Evolutionary conservation across 1,140 invertebrate genomes (phyloP), one percentile per base, ranked within the genome.

Genomic region (Magallana ariakensis): DNA sequence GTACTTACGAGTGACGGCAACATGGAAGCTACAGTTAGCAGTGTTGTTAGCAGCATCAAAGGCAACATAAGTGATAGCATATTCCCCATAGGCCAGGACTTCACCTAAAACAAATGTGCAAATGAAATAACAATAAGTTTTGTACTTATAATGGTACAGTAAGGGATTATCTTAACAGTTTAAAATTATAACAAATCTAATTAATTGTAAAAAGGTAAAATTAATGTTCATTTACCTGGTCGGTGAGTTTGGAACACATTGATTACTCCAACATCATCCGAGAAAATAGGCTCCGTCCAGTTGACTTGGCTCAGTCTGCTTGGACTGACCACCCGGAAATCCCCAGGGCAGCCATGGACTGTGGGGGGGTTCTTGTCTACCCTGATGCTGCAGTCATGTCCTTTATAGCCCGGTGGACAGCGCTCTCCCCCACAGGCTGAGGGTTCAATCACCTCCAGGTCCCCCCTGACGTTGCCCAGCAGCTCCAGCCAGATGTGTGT

Each of bases 1-100:
- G 19, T 82, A 87, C 92, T 92, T 89, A 92, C 92, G 91, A 86
- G 87, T 89, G 54, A 92, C 88, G 66, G 88, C 89, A 0, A 92
- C 82, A 22, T 89, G 88, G 88, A 92, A 92, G 58, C 56, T 90
- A 86, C 92, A 92, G 55, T 87, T 83, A 58, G 89, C 92, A 19
- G 89, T 90, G 81, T 92, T 92, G 58, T 90, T 90, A 57, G 91
- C 88, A 55, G 85, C 90, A 87, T 92, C 92, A 84, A 87, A 92
- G 8, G 90, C 92, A 26, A 91, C 80, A 33, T 92, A 92, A 19
- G 75, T 88, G n/a, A 92, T 88, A 53, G 87, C 53, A 85, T 92
- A 92, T 66, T 92, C 87, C 57, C 92, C 92, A 80, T 90, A 88
- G 1, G 90, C 75, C 80, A 92, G 89, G n/a, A 84, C 85, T 81